Evolutionary conservation across 2,113 vertebrate species (phyloP).

Genomic region (Epinephelus moara): DNA sequence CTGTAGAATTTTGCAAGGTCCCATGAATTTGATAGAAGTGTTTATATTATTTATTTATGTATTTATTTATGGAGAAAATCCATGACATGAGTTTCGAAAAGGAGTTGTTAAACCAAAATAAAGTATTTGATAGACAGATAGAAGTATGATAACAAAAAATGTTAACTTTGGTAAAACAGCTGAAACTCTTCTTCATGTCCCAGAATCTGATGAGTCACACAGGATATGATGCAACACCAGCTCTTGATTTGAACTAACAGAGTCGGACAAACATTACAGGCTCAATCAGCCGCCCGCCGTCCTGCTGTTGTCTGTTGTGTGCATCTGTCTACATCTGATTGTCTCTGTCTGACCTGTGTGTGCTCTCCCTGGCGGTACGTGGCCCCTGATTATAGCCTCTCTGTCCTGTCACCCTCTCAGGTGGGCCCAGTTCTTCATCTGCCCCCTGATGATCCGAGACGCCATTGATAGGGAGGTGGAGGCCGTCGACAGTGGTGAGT

Average conservation of each 20-base stretch:
- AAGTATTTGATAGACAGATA: too few relatives aligned
- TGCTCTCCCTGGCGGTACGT: background rate
- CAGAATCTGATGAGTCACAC: background rate
- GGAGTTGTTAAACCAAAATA: too few relatives aligned
- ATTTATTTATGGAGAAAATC: too few relatives aligned
- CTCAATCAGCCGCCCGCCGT: constrained; percentile 8
- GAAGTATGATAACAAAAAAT: too few relatives aligned
- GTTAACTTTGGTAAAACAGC: background rate
- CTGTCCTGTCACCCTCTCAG: constrained; percentile 73
- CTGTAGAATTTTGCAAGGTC: too few relatives aligned
- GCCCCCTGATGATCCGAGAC: constrained; percentile 96
- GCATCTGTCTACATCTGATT: constrained; percentile 37
- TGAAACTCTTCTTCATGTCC: background rate
- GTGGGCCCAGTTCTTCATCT: constrained; percentile 99
- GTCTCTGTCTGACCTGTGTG: constrained; percentile 29
- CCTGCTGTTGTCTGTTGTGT: constrained; percentile 1
- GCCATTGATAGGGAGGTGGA: constrained; percentile 97
- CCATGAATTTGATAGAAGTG: too few relatives aligned
- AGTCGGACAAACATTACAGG: background rate
- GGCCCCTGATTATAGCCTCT: constrained; percentile 21
- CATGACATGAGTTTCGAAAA: too few relatives aligned
- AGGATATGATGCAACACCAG: background rate
- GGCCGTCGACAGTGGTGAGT: constrained; percentile 97
- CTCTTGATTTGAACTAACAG: background rate
- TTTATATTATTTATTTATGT: too few relatives aligned